Base-by-base conservation (phyloP, 1,140 invertebrate species). In the Melipona quadrifasciata region DNA sequence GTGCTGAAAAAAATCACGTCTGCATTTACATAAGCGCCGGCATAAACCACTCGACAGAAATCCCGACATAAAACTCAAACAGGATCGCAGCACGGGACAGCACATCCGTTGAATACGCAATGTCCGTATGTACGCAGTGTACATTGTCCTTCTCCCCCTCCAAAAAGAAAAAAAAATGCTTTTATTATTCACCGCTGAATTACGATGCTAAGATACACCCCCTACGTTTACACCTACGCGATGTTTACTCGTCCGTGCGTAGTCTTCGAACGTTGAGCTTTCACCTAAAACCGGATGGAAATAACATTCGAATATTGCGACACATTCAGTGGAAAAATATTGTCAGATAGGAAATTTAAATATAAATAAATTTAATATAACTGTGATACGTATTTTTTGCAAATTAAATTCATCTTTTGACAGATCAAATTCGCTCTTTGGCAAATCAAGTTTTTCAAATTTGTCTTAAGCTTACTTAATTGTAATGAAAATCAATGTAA, bases 1-100 rank as follows among this genome's bases (percentile, higher is more conserved):
- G 93, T 93, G 92, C 86, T 94, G 92, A 94, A 94, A 94, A 92
- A 94, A 94, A 94, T 95, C 94, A 94, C 94, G 94, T 95, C 94
- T 91, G 90, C 92, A 95, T 94, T 95, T 94, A 93, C 94, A 95
- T 95, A 94, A 95, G 93, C 94, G 93, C 91, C 92, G 92, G 93
- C 93, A 95, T 94, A 95, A 95, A 95, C 92, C 94, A 94, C 94
- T 94, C 93, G 93, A 91, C 93, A 91, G 91, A 92, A 93, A 94
- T 93, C 93, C 93, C 91, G 89, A 93, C 91, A 93, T 94, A 93
- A 91, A 94, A 94, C 92, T 91, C 90, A 92, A 93, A 93, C 92
- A 93, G 92, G 92, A 93, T 93, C 91, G 89, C 89, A 87, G 61
- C 88, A 88, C 90, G 92, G 91, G 91, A 92, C 91, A 86, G 87